Evolutionary conservation across 2,113 vertebrate genomes (phyloP).

Genomic region (Phalacrocorax pelagicus): DNA sequence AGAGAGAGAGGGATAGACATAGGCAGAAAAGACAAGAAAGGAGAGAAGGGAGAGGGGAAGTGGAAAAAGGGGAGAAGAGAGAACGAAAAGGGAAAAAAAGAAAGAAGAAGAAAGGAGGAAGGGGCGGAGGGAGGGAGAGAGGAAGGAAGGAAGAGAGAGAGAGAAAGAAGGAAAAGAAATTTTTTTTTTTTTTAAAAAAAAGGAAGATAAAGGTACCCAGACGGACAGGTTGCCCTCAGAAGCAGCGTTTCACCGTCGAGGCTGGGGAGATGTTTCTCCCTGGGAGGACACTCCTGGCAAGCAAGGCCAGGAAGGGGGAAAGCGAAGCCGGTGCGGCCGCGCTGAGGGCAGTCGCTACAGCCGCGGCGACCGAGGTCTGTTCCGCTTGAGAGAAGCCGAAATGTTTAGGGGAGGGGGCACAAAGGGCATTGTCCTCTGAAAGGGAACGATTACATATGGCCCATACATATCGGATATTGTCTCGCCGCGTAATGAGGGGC

Average conservation of each 20-base stretch:
- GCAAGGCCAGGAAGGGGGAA: background rate
- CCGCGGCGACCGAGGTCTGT: constrained; percentile 63
- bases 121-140: too few species aligned
- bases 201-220: background rate
- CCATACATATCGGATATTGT: constrained; percentile 87
- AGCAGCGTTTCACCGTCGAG: background rate
- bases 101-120: too few species aligned
- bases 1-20: too few species aligned
- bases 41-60: too few species aligned
- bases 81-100: too few species aligned
- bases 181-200: too few species aligned
- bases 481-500: constrained; percentile 83
- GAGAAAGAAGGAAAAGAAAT: too few species aligned
- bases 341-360: background rate
- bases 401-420: constrained; percentile 75
- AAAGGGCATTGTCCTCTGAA: constrained; percentile 88
- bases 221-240: background rate
- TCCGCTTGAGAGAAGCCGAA: constrained; percentile 82
- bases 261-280: background rate
- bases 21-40: background rate
- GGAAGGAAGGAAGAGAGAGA: too few species aligned
- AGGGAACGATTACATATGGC: constrained; percentile 92
- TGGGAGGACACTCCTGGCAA: background rate
- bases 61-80: too few species aligned
- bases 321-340: background rate